These are phyloP conservation scores for Oryzias curvinotus DNA, from an alignment of 2,113 vertebrate genomes.

Conservation along the genomic window DNA sequence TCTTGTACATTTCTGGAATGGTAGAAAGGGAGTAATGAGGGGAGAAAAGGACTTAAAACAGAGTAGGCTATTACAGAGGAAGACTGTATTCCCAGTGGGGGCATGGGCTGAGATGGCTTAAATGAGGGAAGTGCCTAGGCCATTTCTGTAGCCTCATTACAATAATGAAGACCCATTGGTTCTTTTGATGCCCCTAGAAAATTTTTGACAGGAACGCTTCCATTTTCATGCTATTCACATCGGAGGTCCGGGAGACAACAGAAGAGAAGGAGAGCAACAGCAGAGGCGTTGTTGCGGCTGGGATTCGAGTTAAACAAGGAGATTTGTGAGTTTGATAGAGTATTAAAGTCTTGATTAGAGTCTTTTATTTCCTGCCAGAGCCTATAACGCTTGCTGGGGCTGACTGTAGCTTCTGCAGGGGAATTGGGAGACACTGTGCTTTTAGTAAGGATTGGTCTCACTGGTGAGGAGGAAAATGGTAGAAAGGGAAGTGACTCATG, in stretches of 20 bases:
- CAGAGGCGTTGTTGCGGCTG: constrained; percentile 26
- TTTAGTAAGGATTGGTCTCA: constrained; percentile 22
- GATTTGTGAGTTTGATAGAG: constrained; percentile 65
- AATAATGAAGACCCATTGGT: constrained; percentile 81
- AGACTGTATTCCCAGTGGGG: constrained; percentile 75
- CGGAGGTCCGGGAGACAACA: constrained; percentile 33
- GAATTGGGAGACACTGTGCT: constrained; percentile 4
- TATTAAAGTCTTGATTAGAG: constrained; percentile 71
- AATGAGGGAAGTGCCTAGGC: constrained; percentile 75
- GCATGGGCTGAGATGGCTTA: constrained; percentile 71
- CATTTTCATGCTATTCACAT: constrained; percentile 51
- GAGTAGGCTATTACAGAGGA: constrained; percentile 77
- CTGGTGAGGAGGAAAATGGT: constrained; percentile 3
- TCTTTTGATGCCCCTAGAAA: constrained; percentile 78
- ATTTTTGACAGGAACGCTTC: constrained; percentile 70
- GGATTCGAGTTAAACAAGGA: constrained; percentile 53
- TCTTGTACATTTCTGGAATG: constrained; percentile 57
- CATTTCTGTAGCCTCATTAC: constrained; percentile 81
- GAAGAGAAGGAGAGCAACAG: constrained; percentile 32
- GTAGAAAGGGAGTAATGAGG: constrained; percentile 51
- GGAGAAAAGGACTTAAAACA: constrained; percentile 70
- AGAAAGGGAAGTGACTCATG: too few relatives aligned
- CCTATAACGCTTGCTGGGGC: constrained; percentile 55
- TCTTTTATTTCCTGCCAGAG: constrained; percentile 60
- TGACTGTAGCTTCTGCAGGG: constrained; percentile 43